Evolutionary conservation across 1,140 invertebrate species (phyloP).

Genomic region (Fopius arisanus): DNA sequence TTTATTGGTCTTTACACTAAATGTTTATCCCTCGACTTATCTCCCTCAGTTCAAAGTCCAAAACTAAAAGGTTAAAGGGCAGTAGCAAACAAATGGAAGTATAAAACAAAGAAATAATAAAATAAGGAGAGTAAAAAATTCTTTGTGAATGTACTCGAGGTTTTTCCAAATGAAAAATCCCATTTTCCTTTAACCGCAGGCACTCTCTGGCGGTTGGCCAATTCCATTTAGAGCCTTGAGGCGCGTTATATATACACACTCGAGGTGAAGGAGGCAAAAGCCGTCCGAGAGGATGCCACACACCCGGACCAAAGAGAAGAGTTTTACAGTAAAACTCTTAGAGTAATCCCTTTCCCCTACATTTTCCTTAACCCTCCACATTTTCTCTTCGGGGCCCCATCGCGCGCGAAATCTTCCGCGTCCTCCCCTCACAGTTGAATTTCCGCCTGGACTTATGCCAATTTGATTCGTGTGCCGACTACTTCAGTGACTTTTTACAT

Average conservation of each 20-base stretch:
- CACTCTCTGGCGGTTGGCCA: conserved; percentile 36
- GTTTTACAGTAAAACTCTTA: background rate
- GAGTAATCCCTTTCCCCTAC: background rate
- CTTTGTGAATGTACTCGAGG: conserved; percentile 33
- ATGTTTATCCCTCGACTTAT: background rate
- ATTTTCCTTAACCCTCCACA: background rate
- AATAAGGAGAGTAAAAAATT: background rate
- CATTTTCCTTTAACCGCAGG: conserved; percentile 38
- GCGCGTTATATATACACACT: conserved; percentile 26
- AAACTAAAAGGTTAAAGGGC: background rate
- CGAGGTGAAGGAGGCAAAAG: conserved; percentile 28
- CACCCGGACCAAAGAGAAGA: conserved; percentile 8
- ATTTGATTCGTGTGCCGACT: conserved; percentile 28
- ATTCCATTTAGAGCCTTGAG: conserved; percentile 41
- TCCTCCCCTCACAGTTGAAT: conserved; percentile 23
- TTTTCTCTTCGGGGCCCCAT: conserved; percentile 24
- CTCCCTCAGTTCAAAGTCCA: background rate
- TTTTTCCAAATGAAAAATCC: conserved; percentile 44
- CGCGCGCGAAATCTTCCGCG: conserved; percentile 30
- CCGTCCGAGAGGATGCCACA: background rate
- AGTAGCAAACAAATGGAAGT: background rate
- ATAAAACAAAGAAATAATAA: background rate
- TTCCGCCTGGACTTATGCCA: conserved; percentile 37
- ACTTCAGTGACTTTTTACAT: conserved; percentile 2
- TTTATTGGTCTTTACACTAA: too few relatives aligned